Percentiles rank a stretch among this genome's conserved stretches.
These are phyloP conservation scores for Aptenodytes patagonicus DNA, from an alignment of 2,113 vertebrate genomes.

Conservation along the genomic window DNA sequence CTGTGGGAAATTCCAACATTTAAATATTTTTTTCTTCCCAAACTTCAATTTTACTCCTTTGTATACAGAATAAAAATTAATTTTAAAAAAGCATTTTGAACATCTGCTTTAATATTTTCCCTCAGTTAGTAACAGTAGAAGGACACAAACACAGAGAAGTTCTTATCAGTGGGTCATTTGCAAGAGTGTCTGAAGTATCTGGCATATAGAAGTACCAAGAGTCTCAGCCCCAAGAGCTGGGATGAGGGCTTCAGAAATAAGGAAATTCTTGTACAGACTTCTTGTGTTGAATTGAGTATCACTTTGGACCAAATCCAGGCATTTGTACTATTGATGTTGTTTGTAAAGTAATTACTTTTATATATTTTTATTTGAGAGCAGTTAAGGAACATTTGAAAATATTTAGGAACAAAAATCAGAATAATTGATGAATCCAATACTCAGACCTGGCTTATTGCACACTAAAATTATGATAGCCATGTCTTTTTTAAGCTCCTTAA, in stretches of 20 bases:
- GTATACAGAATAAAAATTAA: background rate
- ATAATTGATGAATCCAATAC: background rate
- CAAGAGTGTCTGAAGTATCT: background rate
- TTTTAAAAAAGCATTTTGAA: background rate
- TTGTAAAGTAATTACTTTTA: background rate
- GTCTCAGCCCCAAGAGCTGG: background rate
- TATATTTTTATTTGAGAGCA: background rate
- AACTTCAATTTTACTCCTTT: background rate
- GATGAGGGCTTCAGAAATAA: background rate
- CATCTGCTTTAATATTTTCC: background rate
- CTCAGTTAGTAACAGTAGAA: background rate
- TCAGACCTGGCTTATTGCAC: background rate
- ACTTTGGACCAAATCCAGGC: background rate
- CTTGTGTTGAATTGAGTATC: background rate
- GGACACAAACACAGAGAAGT: background rate
- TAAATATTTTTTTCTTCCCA: background rate
- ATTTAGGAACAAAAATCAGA: background rate
- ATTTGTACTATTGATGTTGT: background rate
- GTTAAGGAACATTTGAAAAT: background rate
- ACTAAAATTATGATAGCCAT: background rate
- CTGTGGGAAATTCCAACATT: background rate
- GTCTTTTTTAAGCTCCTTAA: background rate
- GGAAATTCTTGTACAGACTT: background rate
- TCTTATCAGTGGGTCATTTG: background rate
- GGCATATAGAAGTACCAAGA: background rate